A percentile compares a stretch with the other conserved stretches of the same genome.
phyloP scores from a whole-genome alignment of 1,140 invertebrate genomes.

The Apis laboriosa region DNA sequence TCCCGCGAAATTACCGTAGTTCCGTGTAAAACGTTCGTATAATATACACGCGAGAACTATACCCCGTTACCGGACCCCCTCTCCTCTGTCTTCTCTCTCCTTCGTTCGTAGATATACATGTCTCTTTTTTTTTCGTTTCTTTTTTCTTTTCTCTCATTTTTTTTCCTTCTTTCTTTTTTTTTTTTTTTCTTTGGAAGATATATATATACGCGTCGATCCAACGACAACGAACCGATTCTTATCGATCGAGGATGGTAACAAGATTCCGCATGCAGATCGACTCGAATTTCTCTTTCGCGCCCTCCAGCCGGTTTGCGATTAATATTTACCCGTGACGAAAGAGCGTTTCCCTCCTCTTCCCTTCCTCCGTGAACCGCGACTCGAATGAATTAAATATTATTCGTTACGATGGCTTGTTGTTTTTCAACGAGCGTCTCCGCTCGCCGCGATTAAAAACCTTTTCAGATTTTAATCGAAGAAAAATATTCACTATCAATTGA shows the following conservation, averaged over 20 bases:
- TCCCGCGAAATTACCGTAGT: constrained; percentile 62
- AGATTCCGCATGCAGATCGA: constrained; percentile 34
- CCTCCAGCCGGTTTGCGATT: not conserved
- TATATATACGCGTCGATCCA: not conserved
- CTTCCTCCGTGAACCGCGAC: not conserved
- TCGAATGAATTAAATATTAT: constrained; percentile 45
- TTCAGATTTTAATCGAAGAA: constrained; percentile 53
- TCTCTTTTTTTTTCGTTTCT: not conserved
- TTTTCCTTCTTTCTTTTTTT: not conserved
- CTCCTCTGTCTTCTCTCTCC: not conserved
- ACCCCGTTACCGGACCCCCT: not conserved
- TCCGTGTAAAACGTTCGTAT: constrained; percentile 54
- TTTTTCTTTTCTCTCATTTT: not conserved
- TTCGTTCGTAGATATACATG: too few species aligned
- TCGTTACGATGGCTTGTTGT: constrained; percentile 7
- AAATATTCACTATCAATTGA: constrained; percentile 44
- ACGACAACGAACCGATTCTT: not conserved
- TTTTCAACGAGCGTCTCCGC: constrained; percentile 20
- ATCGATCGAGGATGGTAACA: constrained; percentile 1
- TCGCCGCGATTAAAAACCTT: constrained; percentile 44
- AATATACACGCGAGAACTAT: constrained; percentile 16
- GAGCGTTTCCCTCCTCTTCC: not conserved
- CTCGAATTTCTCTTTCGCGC: constrained; percentile 36
- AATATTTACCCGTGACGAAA: constrained; percentile 14
- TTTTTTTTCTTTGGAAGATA: not conserved